Conservation (phyloP, 2,113 vertebrate genomes). For the Crotalus viridis region DNA sequence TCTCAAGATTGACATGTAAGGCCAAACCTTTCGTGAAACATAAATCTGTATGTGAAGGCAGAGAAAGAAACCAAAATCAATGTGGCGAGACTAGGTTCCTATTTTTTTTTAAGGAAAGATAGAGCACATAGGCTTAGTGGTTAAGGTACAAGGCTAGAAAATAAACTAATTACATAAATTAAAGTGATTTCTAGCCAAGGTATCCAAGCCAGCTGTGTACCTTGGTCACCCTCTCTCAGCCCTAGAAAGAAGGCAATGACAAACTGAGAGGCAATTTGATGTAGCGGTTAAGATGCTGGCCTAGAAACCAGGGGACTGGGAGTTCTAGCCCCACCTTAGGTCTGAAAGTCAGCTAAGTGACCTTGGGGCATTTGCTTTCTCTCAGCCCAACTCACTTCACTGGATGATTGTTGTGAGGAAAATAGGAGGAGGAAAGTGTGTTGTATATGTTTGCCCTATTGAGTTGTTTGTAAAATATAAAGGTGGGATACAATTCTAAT, state of each 20-base stretch:
- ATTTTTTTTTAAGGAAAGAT: background rate
- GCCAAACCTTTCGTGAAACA: background rate
- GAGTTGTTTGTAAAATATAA: background rate
- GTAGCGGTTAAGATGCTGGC: background rate
- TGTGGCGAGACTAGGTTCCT: background rate
- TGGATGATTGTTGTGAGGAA: background rate
- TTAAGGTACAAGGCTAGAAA: background rate
- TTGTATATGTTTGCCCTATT: background rate
- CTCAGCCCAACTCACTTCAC: background rate
- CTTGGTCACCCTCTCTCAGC: background rate
- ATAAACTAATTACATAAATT: too few relatives aligned
- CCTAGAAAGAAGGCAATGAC: background rate
- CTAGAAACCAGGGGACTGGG: background rate
- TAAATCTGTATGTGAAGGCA: background rate
- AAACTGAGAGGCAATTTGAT: background rate
- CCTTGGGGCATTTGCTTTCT: background rate
- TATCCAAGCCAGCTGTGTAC: too few relatives aligned
- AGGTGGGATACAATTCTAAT: background rate
- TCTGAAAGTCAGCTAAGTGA: too few relatives aligned
- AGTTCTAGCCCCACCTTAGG: background rate
- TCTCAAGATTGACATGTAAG: background rate
- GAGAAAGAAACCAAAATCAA: background rate
- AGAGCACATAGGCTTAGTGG: background rate
- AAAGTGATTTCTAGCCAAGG: too few relatives aligned
- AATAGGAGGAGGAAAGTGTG: background rate